Percentiles rank a stretch among this genome's conserved stretches.
phyloP scores from a whole-genome alignment of 23 tunicate genomes.

The Oikopleura albicans region DNA sequence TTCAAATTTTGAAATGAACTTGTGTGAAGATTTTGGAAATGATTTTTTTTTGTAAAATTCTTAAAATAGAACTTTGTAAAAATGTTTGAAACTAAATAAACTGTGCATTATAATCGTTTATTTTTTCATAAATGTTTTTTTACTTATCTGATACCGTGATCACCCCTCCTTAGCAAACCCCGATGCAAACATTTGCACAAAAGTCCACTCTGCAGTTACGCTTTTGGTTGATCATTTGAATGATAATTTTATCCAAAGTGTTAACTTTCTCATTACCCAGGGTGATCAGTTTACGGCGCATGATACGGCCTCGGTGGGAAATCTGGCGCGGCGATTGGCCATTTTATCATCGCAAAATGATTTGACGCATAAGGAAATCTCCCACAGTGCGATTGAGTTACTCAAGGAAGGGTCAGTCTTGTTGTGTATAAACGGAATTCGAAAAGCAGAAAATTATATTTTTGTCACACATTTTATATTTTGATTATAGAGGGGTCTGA shows the following conservation, averaged over 20 bases:
- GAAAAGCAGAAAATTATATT: too few species aligned
- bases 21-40: too few species aligned
- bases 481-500: too few species aligned
- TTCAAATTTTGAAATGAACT: too few species aligned
- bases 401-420: not conserved
- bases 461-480: too few species aligned
- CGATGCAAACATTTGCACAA: not conserved
- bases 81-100: too few species aligned
- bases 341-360: not conserved
- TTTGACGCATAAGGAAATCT: not conserved
- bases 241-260: not conserved
- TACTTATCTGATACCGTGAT: too few species aligned
- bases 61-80: too few species aligned
- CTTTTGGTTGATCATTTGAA: conserved; percentile 7
- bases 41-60: too few species aligned
- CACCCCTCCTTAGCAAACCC: not conserved
- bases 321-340: not conserved
- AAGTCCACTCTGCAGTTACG: conserved; percentile 10
- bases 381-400: not conserved
- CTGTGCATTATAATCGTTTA: too few species aligned
- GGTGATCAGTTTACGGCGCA: not conserved
- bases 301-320: not conserved
- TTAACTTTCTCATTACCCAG: not conserved
- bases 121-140: too few species aligned
- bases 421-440: not conserved